Base-by-base conservation (phyloP, 2,797 vertebrate genomes). In the Holocentrus rufus region DNA sequence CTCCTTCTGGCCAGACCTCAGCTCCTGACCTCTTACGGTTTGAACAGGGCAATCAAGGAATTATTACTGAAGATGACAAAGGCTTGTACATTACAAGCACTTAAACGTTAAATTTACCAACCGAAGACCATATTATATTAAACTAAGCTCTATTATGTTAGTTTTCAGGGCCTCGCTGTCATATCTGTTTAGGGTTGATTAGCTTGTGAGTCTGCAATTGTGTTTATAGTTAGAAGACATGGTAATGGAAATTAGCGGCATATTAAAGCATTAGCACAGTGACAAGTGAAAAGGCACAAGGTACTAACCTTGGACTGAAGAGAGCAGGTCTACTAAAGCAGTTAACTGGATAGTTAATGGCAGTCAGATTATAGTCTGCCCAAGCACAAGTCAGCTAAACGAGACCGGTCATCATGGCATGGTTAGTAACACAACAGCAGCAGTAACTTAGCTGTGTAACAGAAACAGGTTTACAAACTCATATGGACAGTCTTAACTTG, bases 21-120 rank as follows among this genome's bases (percentile, higher is more conserved):
- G 83, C 91, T 94, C 93, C 80, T 90, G 90, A 77, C 84, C 93
- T 92, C 30, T 94, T 60, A 95, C 92, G 61, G 95, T 95, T 91
- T 95, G 87, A 91, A 70, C 85, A 91, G 14, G 56, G 82, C 84
- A 86, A 92, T 95, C 90, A 94, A 95, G 93, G 93, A 93, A 89
- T 84, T 60, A 84, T 80, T 70, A 77, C 58, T 79, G 55, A 82
- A 22, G 56, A 76, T 80, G 69, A 79, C 23, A 74, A 53, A 76
- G 30, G 49, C 63, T 20, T 52, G 60, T 17, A 79, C 50, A 72
- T 75, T 46, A 75, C 47, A 80, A 80, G 60, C 56, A 76, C 46
- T 36, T 20, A 57, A 49, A 1, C 36, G 36, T 36, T 44, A 54
- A 27, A 36, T 54, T 34, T 23, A 27, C n/a, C 27, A 15, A 44